Evolutionary conservation across 2,113 vertebrate species (phyloP).

Genomic region (Globicephala melas): DNA sequence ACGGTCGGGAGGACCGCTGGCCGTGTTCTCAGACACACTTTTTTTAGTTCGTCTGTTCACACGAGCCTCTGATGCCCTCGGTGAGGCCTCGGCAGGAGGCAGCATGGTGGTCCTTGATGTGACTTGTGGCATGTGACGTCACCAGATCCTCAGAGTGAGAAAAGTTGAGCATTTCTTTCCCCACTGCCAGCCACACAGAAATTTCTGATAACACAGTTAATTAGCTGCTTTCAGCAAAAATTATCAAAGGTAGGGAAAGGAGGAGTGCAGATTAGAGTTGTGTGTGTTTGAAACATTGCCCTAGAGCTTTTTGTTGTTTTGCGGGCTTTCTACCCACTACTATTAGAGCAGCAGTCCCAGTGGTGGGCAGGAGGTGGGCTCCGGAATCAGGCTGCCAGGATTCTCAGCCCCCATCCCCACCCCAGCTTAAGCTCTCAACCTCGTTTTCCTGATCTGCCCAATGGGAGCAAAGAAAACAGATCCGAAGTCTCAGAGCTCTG

Average conservation of each 20-base stretch:
- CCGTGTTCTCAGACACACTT: accelerated
- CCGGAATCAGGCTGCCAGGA: neutral
- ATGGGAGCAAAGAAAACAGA: neutral
- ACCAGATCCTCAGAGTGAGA: neutral
- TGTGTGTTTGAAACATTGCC: neutral
- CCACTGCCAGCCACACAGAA: accelerated
- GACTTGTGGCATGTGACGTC: neutral
- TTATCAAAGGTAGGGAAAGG: neutral
- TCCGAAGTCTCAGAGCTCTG: neutral
- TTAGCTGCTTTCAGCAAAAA: neutral
- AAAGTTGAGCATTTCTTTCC: neutral
- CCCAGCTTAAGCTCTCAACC: neutral
- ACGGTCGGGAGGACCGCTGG: accelerated
- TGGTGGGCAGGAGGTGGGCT: neutral
- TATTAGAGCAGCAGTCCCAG: neutral
- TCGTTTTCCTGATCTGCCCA: neutral
- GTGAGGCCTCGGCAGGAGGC: neutral
- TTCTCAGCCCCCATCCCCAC: neutral
- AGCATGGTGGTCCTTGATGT: neutral
- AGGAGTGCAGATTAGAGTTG: neutral
- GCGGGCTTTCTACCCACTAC: neutral
- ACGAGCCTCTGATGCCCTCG: neutral
- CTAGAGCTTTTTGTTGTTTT: neutral
- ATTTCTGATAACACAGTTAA: neutral
- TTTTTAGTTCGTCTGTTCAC: neutral